Evolutionary conservation across 2,113 vertebrate genomes (phyloP).

Genomic region (Sclerurus mexicanus): DNA sequence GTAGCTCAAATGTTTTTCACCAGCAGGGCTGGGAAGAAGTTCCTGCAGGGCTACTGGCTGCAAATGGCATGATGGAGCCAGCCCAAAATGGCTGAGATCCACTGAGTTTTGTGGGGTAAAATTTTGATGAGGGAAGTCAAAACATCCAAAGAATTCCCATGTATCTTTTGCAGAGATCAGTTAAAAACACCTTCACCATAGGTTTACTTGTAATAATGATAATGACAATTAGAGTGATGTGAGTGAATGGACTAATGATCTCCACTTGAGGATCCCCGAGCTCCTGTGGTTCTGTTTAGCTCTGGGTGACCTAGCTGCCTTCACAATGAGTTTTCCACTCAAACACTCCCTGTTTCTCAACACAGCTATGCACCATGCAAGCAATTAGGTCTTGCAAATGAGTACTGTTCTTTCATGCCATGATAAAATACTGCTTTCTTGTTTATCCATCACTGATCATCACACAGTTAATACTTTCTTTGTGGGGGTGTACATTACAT

Average conservation of each 20-base stretch:
- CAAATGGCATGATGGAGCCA: not conserved
- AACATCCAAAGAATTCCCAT: not conserved
- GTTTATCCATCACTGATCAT: not conserved
- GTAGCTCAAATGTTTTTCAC: not conserved
- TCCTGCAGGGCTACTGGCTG: not conserved
- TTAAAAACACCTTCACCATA: not conserved
- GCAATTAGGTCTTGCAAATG: not conserved
- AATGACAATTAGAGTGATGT: not conserved
- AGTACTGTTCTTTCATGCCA: not conserved
- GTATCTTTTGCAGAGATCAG: not conserved
- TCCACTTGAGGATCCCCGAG: not conserved
- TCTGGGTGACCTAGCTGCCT: not conserved
- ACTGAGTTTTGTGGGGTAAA: not conserved
- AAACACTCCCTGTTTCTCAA: not conserved
- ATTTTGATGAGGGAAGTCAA: not conserved
- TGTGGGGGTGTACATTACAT: not conserved
- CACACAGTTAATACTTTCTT: not conserved
- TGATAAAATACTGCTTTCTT: not conserved
- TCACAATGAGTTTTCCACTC: not conserved
- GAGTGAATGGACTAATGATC: not conserved
- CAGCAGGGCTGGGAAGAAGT: not conserved
- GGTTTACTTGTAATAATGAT: not conserved
- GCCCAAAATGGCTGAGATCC: not conserved
- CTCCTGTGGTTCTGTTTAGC: not conserved
- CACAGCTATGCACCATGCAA: not conserved